These are phyloP conservation scores for Ornithorhynchus anatinus DNA, from an alignment of 2,113 vertebrate species.

Conservation along the genomic window DNA sequence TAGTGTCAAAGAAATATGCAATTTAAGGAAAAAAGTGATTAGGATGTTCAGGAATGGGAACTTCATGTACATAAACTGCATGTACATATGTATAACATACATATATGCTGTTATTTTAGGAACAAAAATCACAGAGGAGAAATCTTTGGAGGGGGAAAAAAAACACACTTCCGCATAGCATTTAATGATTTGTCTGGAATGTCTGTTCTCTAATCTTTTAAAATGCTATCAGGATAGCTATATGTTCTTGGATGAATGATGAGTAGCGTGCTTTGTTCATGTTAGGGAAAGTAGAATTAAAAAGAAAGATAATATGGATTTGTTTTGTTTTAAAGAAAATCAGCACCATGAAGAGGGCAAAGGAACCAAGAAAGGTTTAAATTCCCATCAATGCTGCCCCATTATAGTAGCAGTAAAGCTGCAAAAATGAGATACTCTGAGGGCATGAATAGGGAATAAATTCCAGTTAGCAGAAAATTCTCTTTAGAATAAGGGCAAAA, in stretches of 20 bases:
- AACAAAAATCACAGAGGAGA: too few species aligned
- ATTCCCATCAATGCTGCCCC: conserved; percentile 34
- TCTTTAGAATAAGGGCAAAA: conserved; percentile 35
- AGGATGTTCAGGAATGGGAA: conserved; percentile 12
- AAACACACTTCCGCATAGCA: too few species aligned
- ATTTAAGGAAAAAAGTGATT: conserved; percentile 35
- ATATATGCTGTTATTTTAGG: too few species aligned
- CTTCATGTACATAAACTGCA: not conserved
- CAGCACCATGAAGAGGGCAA: conserved; percentile 12
- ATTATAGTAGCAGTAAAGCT: conserved; percentile 22
- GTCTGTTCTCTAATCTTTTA: not conserved
- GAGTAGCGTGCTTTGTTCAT: not conserved
- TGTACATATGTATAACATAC: too few species aligned
- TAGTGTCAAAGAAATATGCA: conserved; percentile 17
- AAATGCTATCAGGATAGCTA: too few species aligned
- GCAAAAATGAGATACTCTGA: conserved; percentile 47
- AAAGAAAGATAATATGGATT: conserved; percentile 3
- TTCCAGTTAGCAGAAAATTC: conserved; percentile 33
- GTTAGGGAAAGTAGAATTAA: conserved; percentile 12
- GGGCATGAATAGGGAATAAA: conserved; percentile 43
- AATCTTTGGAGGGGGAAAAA: too few species aligned
- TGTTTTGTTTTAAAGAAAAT: conserved; percentile 33
- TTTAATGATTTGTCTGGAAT: not conserved
- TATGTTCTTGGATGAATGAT: too few species aligned
- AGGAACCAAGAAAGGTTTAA: conserved; percentile 42